A percentile compares a stretch with the other conserved stretches of the same genome.
These are phyloP conservation scores for Chaetodon trifasciatus DNA, from an alignment of 2,797 vertebrate genomes.

Conservation along the genomic window DNA sequence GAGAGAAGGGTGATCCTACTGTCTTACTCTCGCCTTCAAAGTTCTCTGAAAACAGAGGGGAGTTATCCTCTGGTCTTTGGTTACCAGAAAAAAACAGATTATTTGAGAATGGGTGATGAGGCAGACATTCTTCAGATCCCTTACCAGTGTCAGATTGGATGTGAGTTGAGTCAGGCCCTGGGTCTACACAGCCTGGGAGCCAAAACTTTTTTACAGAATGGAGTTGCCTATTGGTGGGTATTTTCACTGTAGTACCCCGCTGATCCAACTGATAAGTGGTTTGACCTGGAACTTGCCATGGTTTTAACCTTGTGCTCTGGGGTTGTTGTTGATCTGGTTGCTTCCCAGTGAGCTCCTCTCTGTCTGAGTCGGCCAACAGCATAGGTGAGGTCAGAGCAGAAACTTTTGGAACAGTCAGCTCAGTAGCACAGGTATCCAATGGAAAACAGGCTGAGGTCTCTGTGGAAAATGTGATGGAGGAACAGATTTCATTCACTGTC, in stretches of 20 bases:
- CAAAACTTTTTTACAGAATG: conserved; percentile 20
- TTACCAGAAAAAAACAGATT: conserved; percentile 40
- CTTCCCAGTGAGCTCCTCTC: conserved; percentile 16
- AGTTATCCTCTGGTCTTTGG: conserved; percentile 37
- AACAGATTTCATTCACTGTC: conserved; percentile 61
- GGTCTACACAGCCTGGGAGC: conserved; percentile 1
- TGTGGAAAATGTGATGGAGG: conserved; percentile 56
- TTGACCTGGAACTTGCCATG: conserved; percentile 5
- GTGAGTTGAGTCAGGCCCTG: conserved; percentile 19
- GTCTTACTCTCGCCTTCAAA: conserved; percentile 25
- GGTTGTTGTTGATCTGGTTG: conserved; percentile 19
- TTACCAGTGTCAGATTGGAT: conserved; percentile 31
- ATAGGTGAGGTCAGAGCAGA: conserved; percentile 5
- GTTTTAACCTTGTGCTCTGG: conserved; percentile 13
- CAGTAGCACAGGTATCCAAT: conserved; percentile 14
- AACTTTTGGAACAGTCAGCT: conserved; percentile 21
- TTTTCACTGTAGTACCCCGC: neutral
- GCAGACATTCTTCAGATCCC: conserved; percentile 31
- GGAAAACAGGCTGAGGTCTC: conserved; percentile 48
- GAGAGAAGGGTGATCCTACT: conserved; percentile 26
- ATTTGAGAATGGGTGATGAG: conserved; percentile 25
- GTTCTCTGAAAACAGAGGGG: conserved; percentile 32
- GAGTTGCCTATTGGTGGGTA: conserved; percentile 8
- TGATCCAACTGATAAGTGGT: conserved; percentile 28
- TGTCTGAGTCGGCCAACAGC: conserved; percentile 19